A percentile compares a stretch with the other conserved stretches of the same genome.
Conservation (phyloP, 2,797 vertebrate genomes). For the Hypotaenidia okinawae region DNA sequence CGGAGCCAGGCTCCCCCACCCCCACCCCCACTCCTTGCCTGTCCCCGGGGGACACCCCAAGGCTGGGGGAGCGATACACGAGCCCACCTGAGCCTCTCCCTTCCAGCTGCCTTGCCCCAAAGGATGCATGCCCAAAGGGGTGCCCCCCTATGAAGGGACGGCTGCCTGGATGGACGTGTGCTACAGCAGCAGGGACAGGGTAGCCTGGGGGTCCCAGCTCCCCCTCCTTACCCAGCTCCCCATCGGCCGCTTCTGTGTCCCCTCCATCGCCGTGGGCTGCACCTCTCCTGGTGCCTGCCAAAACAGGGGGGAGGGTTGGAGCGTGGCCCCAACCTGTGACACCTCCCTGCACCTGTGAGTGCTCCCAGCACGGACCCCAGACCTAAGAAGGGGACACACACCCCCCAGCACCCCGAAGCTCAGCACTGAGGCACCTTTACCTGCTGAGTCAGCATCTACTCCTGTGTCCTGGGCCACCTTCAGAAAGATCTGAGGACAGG, state of each 20-base stretch:
- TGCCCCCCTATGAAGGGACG: no score
- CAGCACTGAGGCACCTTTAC: background rate
- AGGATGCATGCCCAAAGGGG: rapidly evolving
- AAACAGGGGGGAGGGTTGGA: background rate
- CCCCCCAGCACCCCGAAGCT: background rate
- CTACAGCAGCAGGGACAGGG: background rate
- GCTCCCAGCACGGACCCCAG: rapidly evolving
- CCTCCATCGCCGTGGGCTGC: background rate
- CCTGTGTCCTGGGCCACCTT: conserved; percentile 82
- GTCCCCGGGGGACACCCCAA: no score
- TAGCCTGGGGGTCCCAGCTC: background rate
- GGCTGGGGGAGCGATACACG: no score
- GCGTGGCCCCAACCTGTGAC: background rate
- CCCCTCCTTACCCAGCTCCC: conserved; percentile 54
- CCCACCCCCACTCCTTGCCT: rapidly evolving
- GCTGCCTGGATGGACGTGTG: background rate
- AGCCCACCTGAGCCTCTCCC: no score
- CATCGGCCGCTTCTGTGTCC: background rate
- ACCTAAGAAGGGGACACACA: background rate
- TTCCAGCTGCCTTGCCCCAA: background rate
- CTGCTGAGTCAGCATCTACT: conserved; percentile 67
- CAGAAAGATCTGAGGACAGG: conserved; percentile 85
- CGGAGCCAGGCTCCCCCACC: background rate
- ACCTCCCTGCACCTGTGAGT: background rate
- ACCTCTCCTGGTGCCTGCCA: background rate